A percentile compares a stretch with the other conserved stretches of the same genome.
These are phyloP conservation scores for Heliconius himera DNA, from an alignment of 1,140 invertebrate species.

Conservation along the genomic window DNA sequence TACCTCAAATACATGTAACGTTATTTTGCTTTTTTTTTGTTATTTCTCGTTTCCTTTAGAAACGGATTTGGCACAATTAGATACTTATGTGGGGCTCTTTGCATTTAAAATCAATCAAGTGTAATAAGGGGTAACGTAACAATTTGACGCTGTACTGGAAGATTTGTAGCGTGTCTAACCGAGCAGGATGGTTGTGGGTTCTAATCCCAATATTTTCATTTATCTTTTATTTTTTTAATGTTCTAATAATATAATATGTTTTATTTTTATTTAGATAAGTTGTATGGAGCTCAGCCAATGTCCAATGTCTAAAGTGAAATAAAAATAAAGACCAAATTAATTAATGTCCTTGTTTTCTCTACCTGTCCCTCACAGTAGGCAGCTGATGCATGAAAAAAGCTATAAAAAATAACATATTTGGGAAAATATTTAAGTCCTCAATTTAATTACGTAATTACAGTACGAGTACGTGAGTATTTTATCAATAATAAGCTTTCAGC, in stretches of 20 bases:
- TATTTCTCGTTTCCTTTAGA: conserved; percentile 43
- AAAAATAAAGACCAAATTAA: neutral
- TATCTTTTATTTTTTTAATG: no score
- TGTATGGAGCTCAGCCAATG: no score
- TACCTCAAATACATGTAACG: conserved; percentile 53
- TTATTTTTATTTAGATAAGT: no score
- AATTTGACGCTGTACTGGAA: neutral
- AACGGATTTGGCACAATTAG: conserved; percentile 73
- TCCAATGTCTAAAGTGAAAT: neutral
- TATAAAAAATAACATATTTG: no score
- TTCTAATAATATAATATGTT: no score
- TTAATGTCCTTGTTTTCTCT: neutral
- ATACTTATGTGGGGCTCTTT: conserved; percentile 50
- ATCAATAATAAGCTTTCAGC: no score
- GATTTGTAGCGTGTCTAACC: neutral
- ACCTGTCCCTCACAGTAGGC: no score
- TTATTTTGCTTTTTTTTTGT: neutral
- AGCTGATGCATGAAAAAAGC: no score
- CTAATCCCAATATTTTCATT: neutral
- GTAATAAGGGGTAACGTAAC: conserved; percentile 41
- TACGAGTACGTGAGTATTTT: no score
- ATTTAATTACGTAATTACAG: no score
- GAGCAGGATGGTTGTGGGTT: neutral
- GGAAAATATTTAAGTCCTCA: no score
- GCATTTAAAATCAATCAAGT: conserved; percentile 56